A percentile compares a stretch with the other conserved stretches of the same genome.
These are phyloP conservation scores for Bombus sylvicola DNA, from an alignment of 1,140 invertebrate species.

Conservation along the genomic window DNA sequence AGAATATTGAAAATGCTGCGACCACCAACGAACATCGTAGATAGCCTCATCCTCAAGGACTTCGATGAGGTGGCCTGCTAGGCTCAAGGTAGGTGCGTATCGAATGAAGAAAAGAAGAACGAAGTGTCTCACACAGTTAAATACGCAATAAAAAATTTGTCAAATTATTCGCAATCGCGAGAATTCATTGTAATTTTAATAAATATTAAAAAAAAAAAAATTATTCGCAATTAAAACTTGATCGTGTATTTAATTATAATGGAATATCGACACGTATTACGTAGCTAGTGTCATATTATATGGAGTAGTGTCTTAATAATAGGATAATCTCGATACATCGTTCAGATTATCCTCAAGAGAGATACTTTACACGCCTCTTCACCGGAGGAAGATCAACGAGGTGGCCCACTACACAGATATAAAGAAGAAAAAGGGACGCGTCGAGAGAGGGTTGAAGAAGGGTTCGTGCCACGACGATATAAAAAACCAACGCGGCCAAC, in stretches of 20 bases:
- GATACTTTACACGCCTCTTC: constrained; percentile 47
- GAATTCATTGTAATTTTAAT: no score
- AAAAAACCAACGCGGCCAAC: constrained; percentile 24
- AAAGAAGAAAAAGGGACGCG: constrained; percentile 52
- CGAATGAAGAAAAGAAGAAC: constrained; percentile 4
- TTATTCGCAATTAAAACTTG: not conserved
- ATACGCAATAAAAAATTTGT: not conserved
- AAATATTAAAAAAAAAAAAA: no score
- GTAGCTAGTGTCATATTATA: not conserved
- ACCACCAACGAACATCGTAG: constrained; percentile 11
- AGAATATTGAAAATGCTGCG: constrained; percentile 22
- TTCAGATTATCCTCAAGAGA: constrained; percentile 38
- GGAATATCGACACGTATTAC: not conserved
- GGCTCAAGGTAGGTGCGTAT: not conserved
- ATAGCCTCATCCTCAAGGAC: constrained; percentile 20
- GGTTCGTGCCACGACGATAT: constrained; percentile 12
- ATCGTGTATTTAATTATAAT: not conserved
- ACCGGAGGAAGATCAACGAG: constrained; percentile 48
- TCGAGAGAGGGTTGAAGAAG: constrained; percentile 52
- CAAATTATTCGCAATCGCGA: not conserved
- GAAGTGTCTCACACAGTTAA: no score
- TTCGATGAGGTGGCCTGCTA: constrained; percentile 33
- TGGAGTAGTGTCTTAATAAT: not conserved
- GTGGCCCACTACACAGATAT: constrained; percentile 51
- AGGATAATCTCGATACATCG: constrained; percentile 36